phyloP scores from a whole-genome alignment of 2,113 vertebrate species.

The Hipposideros armiger region DNA sequence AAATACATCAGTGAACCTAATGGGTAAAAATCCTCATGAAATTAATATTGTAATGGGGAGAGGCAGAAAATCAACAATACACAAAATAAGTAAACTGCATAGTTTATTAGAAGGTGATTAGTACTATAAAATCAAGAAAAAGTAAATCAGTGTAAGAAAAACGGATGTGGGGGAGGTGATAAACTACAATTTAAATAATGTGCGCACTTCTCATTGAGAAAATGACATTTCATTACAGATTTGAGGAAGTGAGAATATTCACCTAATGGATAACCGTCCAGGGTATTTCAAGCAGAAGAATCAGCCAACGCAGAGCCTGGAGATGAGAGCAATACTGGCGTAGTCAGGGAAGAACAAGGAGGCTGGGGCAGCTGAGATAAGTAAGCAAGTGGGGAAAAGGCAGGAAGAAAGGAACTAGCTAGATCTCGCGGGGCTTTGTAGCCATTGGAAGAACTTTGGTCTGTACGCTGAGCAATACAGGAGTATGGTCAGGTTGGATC shows the following conservation, averaged over 20 bases:
- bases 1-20: neutral
- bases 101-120: neutral
- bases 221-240: neutral
- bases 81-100: neutral
- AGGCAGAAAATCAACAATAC: neutral
- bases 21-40: neutral
- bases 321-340: neutral
- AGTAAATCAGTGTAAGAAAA: neutral
- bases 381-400: fast-evolving
- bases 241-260: neutral
- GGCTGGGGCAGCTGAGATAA: neutral
- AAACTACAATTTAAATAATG: neutral
- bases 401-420: too few relatives aligned
- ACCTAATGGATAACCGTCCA: neutral
- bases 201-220: neutral
- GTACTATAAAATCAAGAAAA: neutral
- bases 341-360: neutral
- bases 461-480: neutral
- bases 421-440: neutral
- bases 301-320: neutral
- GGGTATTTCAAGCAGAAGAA: neutral
- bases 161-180: neutral
- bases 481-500: neutral
- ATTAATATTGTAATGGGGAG: neutral
- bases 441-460: neutral